Evolutionary conservation across 92 coral and sea anemone genomes (phyloP).

Genomic region (Epizoanthus rinbou): DNA sequence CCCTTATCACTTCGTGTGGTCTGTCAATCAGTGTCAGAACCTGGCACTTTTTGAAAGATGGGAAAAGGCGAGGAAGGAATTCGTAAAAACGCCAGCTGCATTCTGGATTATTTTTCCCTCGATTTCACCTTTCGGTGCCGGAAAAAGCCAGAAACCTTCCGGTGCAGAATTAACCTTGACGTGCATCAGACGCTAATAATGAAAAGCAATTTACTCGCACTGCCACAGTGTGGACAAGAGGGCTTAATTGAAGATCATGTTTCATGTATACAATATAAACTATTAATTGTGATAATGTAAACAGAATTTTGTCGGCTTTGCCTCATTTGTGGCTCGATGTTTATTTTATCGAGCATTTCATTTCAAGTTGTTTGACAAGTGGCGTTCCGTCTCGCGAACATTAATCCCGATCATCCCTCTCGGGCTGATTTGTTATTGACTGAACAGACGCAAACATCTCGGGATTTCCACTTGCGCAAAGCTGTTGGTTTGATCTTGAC

Average conservation of each 20-base stretch:
- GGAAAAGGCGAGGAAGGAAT: no score
- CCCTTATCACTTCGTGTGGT: no score
- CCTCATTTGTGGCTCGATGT: slow-evolving; percentile 14
- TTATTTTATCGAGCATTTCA: slow-evolving; percentile 13
- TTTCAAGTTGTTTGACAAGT: slow-evolving; percentile 29
- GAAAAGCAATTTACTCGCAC: slow-evolving; percentile 29
- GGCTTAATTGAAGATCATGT: slow-evolving; percentile 22
- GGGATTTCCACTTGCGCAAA: no score
- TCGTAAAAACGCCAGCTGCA: not conserved
- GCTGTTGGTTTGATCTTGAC: no score
- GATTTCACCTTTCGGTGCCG: not conserved
- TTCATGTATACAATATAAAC: slow-evolving; percentile 28
- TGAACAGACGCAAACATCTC: not conserved
- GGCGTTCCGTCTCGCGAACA: slow-evolving; percentile 10
- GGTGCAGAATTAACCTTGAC: not conserved
- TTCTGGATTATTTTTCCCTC: not conserved
- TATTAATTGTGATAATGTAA: not conserved
- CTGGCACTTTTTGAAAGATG: not conserved
- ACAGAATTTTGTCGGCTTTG: slow-evolving; percentile 19
- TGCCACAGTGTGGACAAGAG: slow-evolving; percentile 15
- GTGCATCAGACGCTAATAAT: not conserved
- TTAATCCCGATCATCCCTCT: slow-evolving; percentile 13
- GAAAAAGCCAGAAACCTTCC: no score
- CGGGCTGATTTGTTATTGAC: not conserved
- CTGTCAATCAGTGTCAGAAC: no score